Conservation (phyloP, 1,140 invertebrate genomes). For the Pygmarrhopalites habei region DNA sequence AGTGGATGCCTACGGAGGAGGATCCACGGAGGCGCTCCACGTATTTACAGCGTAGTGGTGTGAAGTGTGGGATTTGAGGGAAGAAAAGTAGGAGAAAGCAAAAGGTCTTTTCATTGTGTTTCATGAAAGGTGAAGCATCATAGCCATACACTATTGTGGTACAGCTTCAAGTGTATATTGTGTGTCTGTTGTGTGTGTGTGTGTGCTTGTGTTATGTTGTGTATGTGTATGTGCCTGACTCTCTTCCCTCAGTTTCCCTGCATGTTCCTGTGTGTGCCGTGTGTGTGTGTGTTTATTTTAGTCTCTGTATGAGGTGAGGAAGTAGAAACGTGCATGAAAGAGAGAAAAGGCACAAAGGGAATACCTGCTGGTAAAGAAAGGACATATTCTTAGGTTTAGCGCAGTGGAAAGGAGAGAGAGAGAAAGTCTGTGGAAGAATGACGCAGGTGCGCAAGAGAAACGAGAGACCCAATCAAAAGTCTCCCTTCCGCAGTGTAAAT, state of each 20-base stretch:
- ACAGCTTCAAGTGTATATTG: background rate
- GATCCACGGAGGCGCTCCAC: too few species aligned
- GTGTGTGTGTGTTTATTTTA: too few species aligned
- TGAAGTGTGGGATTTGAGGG: background rate
- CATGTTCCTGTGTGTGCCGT: background rate
- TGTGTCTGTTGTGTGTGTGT: background rate
- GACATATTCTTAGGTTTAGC: constrained; percentile 10
- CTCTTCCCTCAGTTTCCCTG: background rate
- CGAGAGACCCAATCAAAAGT: constrained; percentile 24
- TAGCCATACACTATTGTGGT: background rate
- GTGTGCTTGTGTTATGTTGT: too few species aligned
- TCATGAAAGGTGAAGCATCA: background rate
- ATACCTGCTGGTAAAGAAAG: constrained; percentile 14
- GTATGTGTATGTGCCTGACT: background rate
- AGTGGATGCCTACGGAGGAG: too few species aligned
- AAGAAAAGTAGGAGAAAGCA: background rate
- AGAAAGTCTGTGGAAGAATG: constrained; percentile 20
- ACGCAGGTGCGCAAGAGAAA: constrained; percentile 34
- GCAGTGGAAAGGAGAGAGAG: constrained; percentile 1
- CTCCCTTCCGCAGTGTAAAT: constrained; percentile 32
- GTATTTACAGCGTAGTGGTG: background rate
- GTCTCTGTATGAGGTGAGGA: too few species aligned
- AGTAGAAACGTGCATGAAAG: background rate
- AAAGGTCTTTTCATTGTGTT: background rate
- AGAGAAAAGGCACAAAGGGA: constrained; percentile 8